These are phyloP conservation scores for Ondatra zibethicus DNA, from an alignment of 2,113 vertebrate genomes.

Conservation along the genomic window DNA sequence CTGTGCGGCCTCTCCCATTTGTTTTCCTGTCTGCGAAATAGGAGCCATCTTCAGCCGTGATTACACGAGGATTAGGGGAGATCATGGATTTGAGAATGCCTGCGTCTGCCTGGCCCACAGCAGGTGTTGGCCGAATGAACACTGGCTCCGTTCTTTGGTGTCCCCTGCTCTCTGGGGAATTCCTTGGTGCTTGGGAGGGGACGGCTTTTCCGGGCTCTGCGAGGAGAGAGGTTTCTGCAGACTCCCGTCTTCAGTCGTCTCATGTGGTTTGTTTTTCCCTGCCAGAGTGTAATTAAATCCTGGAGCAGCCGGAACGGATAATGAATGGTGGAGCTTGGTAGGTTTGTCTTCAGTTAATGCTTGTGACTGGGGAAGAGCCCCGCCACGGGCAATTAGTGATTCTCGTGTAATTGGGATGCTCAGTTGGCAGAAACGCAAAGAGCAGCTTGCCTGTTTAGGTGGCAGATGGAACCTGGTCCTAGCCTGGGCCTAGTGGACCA, in stretches of 20 bases:
- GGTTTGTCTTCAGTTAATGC: constrained; percentile 56
- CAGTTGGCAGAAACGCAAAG: constrained; percentile 41
- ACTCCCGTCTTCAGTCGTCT: not conserved
- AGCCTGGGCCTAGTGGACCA: not conserved
- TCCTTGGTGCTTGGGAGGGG: not conserved
- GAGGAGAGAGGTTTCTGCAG: not conserved
- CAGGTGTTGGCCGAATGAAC: too few species aligned
- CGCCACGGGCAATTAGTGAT: constrained; percentile 68
- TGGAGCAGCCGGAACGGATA: constrained; percentile 61
- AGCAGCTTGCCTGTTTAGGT: constrained; percentile 46
- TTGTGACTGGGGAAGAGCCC: constrained; percentile 59
- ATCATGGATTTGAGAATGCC: not conserved
- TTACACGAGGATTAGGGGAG: not conserved
- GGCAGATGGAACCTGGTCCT: constrained; percentile 30
- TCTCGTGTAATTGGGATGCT: constrained; percentile 76
- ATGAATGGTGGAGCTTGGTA: constrained; percentile 57
- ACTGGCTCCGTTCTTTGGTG: not conserved
- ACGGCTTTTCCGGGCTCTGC: not conserved
- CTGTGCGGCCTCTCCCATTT: not conserved
- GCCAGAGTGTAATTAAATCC: constrained; percentile 77
- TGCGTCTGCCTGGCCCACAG: not conserved
- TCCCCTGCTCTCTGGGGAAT: not conserved
- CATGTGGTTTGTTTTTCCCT: constrained; percentile 47
- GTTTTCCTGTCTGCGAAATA: not conserved
- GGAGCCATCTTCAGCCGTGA: not conserved